Percentiles rank a stretch among this genome's conserved stretches.
phyloP scores from a whole-genome alignment of 2,113 vertebrate genomes.

The Microtus pennsylvanicus region DNA sequence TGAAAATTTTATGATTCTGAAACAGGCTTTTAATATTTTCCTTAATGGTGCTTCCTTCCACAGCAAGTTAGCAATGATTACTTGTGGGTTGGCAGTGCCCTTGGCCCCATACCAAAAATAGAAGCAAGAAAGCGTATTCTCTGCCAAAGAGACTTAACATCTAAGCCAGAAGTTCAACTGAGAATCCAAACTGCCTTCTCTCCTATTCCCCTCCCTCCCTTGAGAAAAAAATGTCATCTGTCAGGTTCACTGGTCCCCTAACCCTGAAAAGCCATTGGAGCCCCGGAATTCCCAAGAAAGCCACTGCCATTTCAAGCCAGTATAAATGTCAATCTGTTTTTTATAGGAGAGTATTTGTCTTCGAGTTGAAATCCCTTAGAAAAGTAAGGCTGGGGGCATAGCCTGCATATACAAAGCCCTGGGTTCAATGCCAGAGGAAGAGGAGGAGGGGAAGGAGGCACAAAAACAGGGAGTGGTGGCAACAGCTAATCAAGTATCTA shows the following conservation, averaged over 20 bases:
- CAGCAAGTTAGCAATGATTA: constrained; percentile 71
- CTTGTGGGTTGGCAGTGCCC: constrained; percentile 69
- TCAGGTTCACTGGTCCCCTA: constrained; percentile 60
- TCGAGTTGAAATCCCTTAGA: constrained; percentile 42
- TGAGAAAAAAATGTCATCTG: constrained; percentile 75
- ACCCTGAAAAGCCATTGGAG: constrained; percentile 61
- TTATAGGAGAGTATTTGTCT: constrained; percentile 59
- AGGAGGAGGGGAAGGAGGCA: background rate
- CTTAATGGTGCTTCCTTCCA: constrained; percentile 63
- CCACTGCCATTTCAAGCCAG: constrained; percentile 68
- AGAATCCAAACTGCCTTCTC: constrained; percentile 69
- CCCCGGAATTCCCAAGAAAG: constrained; percentile 65
- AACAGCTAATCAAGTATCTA: background rate
- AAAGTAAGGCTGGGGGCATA: background rate
- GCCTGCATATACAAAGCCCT: background rate
- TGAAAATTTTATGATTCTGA: constrained; percentile 66
- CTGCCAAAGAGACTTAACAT: constrained; percentile 60
- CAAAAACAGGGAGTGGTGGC: too few relatives aligned
- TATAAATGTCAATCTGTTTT: constrained; percentile 61
- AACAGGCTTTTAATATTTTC: constrained; percentile 71
- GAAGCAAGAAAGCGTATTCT: constrained; percentile 59
- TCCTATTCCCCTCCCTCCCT: constrained; percentile 51
- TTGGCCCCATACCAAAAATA: constrained; percentile 68
- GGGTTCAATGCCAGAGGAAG: background rate
- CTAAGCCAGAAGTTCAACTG: constrained; percentile 69